Conservation (phyloP, 1,140 invertebrate genomes). For the Procambarus virginalis region DNA sequence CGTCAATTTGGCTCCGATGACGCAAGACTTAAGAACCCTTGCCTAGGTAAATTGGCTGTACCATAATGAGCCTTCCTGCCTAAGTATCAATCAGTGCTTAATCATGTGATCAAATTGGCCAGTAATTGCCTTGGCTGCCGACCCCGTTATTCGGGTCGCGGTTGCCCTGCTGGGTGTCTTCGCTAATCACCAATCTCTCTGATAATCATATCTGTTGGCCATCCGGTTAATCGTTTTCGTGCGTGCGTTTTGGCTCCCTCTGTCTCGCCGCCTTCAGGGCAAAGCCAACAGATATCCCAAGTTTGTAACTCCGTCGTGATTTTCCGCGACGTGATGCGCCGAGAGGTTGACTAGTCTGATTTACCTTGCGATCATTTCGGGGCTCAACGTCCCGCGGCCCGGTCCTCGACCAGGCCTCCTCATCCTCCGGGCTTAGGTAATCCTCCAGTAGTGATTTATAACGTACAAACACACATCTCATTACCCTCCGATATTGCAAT, state of each 20-base stretch:
- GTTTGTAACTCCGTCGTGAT: too few relatives aligned
- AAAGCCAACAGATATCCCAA: too few relatives aligned
- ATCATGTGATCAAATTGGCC: conserved; percentile 59
- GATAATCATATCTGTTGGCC: neutral
- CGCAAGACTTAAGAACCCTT: conserved; percentile 54
- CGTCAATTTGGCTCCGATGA: conserved; percentile 38
- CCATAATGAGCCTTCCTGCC: conserved; percentile 47
- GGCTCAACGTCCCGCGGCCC: too few relatives aligned
- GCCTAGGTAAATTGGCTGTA: conserved; percentile 42
- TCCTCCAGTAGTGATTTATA: neutral
- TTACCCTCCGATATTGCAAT: neutral
- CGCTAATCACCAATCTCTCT: neutral
- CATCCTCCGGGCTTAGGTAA: neutral
- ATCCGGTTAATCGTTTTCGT: too few relatives aligned
- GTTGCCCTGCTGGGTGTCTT: neutral
- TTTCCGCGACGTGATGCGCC: too few relatives aligned
- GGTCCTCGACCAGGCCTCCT: too few relatives aligned
- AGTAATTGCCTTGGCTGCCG: conserved; percentile 43
- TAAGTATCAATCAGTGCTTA: conserved; percentile 56
- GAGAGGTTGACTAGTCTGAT: too few relatives aligned
- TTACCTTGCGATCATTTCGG: too few relatives aligned
- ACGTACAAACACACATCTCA: neutral
- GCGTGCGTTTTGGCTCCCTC: too few relatives aligned
- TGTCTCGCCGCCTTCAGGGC: too few relatives aligned
- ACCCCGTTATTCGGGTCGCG: conserved; percentile 7